These are phyloP conservation scores for Eurois occulta DNA, from an alignment of 2,888 invertebrate genomes.

Conservation along the genomic window DNA sequence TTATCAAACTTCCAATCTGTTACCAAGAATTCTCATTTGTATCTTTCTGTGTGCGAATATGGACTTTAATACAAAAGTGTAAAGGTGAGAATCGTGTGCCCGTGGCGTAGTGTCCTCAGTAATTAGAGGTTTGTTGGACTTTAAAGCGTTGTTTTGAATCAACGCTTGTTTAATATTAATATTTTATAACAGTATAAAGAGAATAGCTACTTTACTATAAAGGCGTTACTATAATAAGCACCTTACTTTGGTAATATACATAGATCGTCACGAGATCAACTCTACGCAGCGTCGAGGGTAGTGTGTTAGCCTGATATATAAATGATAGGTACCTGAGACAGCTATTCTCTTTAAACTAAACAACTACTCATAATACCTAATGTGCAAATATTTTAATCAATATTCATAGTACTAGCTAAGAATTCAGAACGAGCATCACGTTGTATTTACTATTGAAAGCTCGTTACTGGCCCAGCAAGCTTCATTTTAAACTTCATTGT, in stretches of 20 bases:
- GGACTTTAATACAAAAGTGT: slow-evolving; percentile 39
- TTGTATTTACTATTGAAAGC: slow-evolving; percentile 8
- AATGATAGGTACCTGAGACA: neutral
- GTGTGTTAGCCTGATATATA: neutral
- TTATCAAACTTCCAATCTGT: slow-evolving; percentile 21
- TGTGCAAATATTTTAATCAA: slow-evolving; percentile 45
- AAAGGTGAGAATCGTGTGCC: slow-evolving; percentile 42
- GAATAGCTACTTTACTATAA: slow-evolving; percentile 1
- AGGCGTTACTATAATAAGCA: neutral
- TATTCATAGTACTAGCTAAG: slow-evolving; percentile 25
- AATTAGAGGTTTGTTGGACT: slow-evolving; percentile 23
- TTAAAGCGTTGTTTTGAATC: slow-evolving; percentile 39
- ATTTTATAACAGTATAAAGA: slow-evolving; percentile 17
- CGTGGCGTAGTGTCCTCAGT: slow-evolving; percentile 25
- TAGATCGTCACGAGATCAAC: neutral
- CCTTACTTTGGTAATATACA: neutral
- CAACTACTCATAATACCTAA: slow-evolving; percentile 27
- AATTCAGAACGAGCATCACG: slow-evolving; percentile 12
- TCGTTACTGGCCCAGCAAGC: slow-evolving; percentile 1
- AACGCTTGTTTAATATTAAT: slow-evolving; percentile 42
- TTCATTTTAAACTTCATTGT: slow-evolving; percentile 41
- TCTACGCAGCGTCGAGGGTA: neutral
- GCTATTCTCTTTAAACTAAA: slow-evolving; percentile 17
- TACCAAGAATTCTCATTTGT: slow-evolving; percentile 49
- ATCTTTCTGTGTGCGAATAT: slow-evolving; percentile 42